Conservation (phyloP, 1,140 invertebrate genomes). For the Octopus sinensis region DNA sequence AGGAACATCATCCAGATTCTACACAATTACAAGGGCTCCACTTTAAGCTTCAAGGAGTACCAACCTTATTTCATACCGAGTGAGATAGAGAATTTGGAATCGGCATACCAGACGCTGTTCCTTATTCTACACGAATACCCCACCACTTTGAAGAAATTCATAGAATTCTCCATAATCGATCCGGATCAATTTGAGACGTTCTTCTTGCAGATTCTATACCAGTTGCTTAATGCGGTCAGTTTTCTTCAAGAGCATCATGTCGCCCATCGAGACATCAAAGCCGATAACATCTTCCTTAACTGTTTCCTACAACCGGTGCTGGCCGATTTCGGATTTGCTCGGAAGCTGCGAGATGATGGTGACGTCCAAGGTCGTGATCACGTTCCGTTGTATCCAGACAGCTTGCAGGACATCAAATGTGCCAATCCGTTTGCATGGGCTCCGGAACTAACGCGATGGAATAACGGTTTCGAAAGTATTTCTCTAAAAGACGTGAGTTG, state of each 20-base stretch:
- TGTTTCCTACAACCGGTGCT: slow-evolving; percentile 31
- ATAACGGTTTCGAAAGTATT: background rate
- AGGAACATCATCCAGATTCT: slow-evolving; percentile 30
- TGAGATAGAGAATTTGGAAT: slow-evolving; percentile 30
- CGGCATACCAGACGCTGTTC: slow-evolving; percentile 31
- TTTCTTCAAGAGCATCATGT: slow-evolving; percentile 27
- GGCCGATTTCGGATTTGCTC: slow-evolving; percentile 29
- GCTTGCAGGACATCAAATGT: slow-evolving; percentile 17
- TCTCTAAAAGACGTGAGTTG: background rate
- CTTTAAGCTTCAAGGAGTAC: slow-evolving; percentile 26
- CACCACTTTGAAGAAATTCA: slow-evolving; percentile 32
- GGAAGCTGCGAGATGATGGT: slow-evolving; percentile 4
- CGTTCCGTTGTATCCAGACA: background rate
- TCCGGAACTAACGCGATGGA: slow-evolving; percentile 25
- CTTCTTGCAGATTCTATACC: slow-evolving; percentile 32
- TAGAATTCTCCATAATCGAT: slow-evolving; percentile 14
- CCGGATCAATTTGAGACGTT: slow-evolving; percentile 25
- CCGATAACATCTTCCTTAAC: slow-evolving; percentile 37
- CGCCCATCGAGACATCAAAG: slow-evolving; percentile 37
- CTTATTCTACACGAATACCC: slow-evolving; percentile 33
- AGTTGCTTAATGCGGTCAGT: slow-evolving; percentile 30
- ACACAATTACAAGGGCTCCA: slow-evolving; percentile 32
- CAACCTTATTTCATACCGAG: slow-evolving; percentile 22
- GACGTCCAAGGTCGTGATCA: background rate
- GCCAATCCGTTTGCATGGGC: slow-evolving; percentile 30